A percentile compares a stretch with the other conserved stretches of the same genome.
Evolutionary conservation across 2,888 invertebrate genomes (phyloP).

Genomic region (Hartigia nigra): DNA sequence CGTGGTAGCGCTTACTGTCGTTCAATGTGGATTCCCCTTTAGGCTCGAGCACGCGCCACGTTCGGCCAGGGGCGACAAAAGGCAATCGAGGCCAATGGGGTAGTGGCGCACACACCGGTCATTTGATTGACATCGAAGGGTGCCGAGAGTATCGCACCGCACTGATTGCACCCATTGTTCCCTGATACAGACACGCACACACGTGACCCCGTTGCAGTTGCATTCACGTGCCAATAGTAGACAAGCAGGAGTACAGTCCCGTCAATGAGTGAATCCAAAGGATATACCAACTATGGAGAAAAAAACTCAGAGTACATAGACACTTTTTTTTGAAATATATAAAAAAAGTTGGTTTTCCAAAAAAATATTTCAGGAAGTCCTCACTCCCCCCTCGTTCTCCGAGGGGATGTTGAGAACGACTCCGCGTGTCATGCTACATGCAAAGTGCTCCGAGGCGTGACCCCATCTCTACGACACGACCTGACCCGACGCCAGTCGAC

Average conservation of each 20-base stretch:
- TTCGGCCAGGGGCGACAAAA: constrained; percentile 48
- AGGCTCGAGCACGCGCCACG: constrained; percentile 22
- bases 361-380: neutral
- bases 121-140: constrained; percentile 60
- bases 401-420: neutral
- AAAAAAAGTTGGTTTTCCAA: neutral
- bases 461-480: neutral
- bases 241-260: neutral
- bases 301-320: neutral
- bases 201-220: neutral
- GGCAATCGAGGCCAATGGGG: constrained; percentile 61
- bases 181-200: constrained; percentile 12
- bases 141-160: constrained; percentile 37
- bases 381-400: neutral
- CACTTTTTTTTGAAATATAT: neutral
- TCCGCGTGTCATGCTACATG: neutral
- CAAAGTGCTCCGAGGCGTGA: constrained; percentile 4
- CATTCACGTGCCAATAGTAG: neutral
- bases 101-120: constrained; percentile 53
- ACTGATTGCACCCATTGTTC: constrained; percentile 64
- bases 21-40: neutral
- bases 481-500: constrained; percentile 17
- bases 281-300: neutral
- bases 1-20: neutral
- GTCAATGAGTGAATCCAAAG: neutral